A percentile compares a stretch with the other conserved stretches of the same genome.
These are phyloP conservation scores for Dromaius novaehollandiae DNA, from an alignment of 2,113 vertebrate genomes.

Conservation along the genomic window DNA sequence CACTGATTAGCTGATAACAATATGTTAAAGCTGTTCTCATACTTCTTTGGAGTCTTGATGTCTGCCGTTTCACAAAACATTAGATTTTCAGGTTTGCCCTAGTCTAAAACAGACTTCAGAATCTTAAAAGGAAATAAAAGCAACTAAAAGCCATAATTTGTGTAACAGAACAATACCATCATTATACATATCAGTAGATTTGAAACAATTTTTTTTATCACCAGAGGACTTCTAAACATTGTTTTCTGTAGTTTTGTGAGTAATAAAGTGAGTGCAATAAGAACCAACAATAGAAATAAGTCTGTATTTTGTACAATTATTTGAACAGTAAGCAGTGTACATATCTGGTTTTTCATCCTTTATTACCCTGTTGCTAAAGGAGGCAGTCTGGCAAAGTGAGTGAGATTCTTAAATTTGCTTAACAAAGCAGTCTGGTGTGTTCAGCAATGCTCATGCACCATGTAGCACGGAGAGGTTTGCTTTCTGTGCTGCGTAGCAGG, in stretches of 20 bases:
- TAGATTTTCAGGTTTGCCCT: conserved; percentile 37
- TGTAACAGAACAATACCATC: neutral
- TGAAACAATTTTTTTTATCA: neutral
- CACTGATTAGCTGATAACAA: conserved; percentile 7
- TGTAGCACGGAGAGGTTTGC: neutral
- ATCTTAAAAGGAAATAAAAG: neutral
- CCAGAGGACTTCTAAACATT: neutral
- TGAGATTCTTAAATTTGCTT: neutral
- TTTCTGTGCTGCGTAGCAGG: neutral
- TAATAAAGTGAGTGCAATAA: neutral
- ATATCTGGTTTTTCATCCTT: neutral
- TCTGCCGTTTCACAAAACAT: conserved; percentile 44
- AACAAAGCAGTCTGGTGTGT: neutral
- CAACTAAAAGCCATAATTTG: neutral
- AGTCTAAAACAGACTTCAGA: neutral
- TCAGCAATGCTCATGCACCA: neutral
- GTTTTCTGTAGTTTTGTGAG: neutral
- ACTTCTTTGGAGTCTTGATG: conserved; percentile 35
- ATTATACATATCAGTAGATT: neutral
- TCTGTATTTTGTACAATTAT: neutral
- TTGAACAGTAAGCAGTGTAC: neutral
- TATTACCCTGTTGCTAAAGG: neutral
- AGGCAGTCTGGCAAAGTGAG: neutral
- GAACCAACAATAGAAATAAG: neutral
- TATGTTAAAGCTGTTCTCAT: conserved; percentile 45